These are phyloP conservation scores for Orbicella faveolata DNA, from an alignment of 64 coral and sea anemone genomes.

Conservation along the genomic window DNA sequence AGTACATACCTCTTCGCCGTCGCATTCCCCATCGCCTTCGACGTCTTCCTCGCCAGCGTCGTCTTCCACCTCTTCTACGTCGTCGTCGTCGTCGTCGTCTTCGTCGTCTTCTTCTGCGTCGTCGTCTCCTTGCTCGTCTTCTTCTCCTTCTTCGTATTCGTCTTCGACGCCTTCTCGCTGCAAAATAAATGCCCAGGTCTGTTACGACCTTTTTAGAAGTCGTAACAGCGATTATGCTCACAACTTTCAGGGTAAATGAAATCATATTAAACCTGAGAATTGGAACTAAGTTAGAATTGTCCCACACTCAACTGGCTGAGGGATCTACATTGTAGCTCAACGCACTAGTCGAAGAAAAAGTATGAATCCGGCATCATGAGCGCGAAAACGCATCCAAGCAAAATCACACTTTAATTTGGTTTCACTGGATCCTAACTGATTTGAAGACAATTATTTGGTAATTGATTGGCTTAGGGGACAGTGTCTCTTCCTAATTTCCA, in stretches of 20 bases:
- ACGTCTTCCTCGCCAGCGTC: neutral
- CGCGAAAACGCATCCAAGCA: too few species aligned
- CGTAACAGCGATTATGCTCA: neutral
- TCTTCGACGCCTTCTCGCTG: neutral
- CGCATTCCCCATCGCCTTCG: neutral
- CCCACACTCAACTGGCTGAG: too few species aligned
- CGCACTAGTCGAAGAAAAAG: too few species aligned
- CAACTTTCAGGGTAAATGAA: neutral
- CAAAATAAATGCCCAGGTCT: neutral
- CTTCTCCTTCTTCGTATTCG: neutral
- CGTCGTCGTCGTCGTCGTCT: constrained; percentile 1
- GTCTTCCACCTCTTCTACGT: neutral
- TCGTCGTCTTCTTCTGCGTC: neutral
- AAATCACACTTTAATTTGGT: too few species aligned
- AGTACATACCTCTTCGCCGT: neutral
- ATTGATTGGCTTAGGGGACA: too few species aligned
- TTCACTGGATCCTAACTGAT: too few species aligned
- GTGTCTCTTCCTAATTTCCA: too few species aligned
- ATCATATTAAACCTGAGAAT: neutral
- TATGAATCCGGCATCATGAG: too few species aligned
- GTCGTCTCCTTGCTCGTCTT: constrained; percentile 7
- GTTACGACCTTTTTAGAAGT: too few species aligned
- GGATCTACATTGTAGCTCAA: too few species aligned
- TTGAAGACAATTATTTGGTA: too few species aligned
- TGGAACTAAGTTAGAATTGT: too few species aligned